phyloP scores from a whole-genome alignment of 2,113 vertebrate species.

The Rhombomys opimus region DNA sequence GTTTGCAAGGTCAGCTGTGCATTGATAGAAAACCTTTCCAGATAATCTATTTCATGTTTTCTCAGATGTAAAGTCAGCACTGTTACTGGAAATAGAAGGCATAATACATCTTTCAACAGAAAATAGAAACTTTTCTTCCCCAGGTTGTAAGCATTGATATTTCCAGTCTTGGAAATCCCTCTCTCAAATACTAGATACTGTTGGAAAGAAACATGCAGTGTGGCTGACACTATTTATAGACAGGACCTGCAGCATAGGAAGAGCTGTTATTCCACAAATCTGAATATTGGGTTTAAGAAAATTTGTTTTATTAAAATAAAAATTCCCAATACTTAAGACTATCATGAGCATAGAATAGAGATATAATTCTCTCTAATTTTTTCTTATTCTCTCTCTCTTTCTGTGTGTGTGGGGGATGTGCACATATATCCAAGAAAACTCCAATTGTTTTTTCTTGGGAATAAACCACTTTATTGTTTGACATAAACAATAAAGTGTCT shows the following conservation, averaged over 20 bases:
- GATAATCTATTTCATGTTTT: not conserved
- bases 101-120: slow-evolving; percentile 24
- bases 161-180: not conserved
- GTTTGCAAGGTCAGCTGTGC: slow-evolving; percentile 57
- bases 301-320: not conserved
- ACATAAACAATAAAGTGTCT: not conserved
- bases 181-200: not conserved
- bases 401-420: not conserved
- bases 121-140: not conserved
- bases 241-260: not conserved
- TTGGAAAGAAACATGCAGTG: not conserved
- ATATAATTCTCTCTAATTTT: not conserved
- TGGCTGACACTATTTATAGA: not conserved
- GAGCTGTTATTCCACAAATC: not conserved
- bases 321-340: not conserved
- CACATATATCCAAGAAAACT: not conserved
- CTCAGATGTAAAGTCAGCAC: slow-evolving; percentile 21
- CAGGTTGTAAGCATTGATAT: not conserved
- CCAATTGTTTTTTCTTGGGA: not conserved
- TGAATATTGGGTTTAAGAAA: not conserved
- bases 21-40: slow-evolving; percentile 44
- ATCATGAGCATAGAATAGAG: accelerated
- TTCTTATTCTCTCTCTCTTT: no score
- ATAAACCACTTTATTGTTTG: not conserved
- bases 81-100: slow-evolving; percentile 60